Conservation (phyloP, 2,888 invertebrate species). For the Leptarthrus brevirostris region DNA sequence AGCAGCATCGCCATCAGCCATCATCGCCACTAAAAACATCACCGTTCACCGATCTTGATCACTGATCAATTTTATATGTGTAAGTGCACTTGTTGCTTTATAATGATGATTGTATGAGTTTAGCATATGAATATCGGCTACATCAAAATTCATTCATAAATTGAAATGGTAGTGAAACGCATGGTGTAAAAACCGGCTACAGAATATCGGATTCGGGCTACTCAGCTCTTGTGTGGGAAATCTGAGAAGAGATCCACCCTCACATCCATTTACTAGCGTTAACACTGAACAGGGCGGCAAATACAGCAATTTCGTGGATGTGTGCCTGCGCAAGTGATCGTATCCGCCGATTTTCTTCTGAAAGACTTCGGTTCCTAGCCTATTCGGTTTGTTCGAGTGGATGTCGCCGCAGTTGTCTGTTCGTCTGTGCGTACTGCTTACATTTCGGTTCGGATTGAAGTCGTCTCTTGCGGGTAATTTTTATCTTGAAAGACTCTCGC, state of each 20-base stretch:
- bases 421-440: background rate
- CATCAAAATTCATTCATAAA: constrained; percentile 38
- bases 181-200: background rate
- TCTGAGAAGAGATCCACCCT: constrained; percentile 16
- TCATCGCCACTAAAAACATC: too few species aligned
- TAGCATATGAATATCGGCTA: too few species aligned
- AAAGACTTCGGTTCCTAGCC: background rate
- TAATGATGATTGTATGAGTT: too few species aligned
- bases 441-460: background rate
- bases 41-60: too few species aligned
- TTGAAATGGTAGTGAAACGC: background rate
- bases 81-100: background rate
- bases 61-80: too few species aligned
- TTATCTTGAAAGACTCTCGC: constrained; percentile 4
- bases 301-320: constrained; percentile 12
- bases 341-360: background rate
- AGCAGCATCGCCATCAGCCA: too few species aligned
- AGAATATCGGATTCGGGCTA: background rate
- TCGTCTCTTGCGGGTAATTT: background rate
- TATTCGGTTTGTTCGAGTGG: constrained; percentile 24
- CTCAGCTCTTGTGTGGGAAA: background rate
- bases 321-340: constrained; percentile 28
- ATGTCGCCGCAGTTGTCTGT: constrained; percentile 25
- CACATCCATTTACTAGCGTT: background rate
- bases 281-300: constrained; percentile 16